Percentiles rank a stretch among this genome's conserved stretches.
These are phyloP conservation scores for Aphis gossypii DNA, from an alignment of 1,140 invertebrate species.

Conservation along the genomic window DNA sequence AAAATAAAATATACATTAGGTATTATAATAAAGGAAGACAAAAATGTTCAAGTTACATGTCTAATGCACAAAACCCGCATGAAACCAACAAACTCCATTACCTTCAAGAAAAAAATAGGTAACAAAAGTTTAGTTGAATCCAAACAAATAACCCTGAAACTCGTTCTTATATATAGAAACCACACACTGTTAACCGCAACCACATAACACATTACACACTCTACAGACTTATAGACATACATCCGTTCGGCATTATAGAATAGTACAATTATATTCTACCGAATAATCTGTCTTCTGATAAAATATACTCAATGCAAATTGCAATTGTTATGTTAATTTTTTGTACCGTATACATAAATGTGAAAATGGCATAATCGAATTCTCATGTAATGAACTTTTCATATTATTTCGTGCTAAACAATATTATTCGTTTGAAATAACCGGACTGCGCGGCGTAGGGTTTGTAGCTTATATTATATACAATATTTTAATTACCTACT, in stretches of 20 bases:
- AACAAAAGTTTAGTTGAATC: slow-evolving; percentile 24
- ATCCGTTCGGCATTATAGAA: neutral
- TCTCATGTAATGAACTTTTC: too few species aligned
- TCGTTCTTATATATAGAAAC: neutral
- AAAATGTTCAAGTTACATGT: neutral
- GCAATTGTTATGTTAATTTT: neutral
- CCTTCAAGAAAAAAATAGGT: neutral
- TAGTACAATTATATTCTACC: neutral
- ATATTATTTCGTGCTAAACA: neutral
- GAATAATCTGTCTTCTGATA: neutral
- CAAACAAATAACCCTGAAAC: slow-evolving; percentile 1
- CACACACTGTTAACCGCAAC: slow-evolving; percentile 11
- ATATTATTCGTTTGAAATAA: neutral
- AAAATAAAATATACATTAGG: too few species aligned
- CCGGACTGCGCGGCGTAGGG: neutral
- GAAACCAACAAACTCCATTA: slow-evolving; percentile 15
- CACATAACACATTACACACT: neutral
- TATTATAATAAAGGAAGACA: too few species aligned
- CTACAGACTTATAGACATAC: neutral
- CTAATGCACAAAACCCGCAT: neutral
- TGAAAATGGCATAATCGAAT: neutral
- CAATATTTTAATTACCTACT: neutral
- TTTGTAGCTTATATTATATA: too few species aligned
- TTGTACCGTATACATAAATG: neutral
- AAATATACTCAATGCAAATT: neutral